Evolutionary conservation across 2,888 invertebrate species (phyloP).

Genomic region (Synergus umbraculus): DNA sequence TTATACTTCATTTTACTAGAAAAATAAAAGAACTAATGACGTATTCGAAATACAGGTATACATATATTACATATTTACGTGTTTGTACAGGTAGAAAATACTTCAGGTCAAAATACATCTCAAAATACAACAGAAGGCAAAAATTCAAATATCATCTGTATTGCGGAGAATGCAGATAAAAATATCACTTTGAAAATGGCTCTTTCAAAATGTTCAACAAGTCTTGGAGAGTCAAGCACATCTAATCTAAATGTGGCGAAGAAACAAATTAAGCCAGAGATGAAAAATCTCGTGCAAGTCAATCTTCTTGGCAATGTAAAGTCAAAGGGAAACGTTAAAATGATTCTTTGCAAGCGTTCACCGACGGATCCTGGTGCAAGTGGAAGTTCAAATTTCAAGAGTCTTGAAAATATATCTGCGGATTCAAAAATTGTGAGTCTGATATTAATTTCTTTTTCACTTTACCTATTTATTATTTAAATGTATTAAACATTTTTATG

Average conservation of each 20-base stretch:
- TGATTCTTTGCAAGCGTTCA: constrained; percentile 36
- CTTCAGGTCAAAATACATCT: not conserved
- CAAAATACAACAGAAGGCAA: not conserved
- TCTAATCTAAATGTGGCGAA: not conserved
- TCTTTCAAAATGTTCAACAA: constrained; percentile 18
- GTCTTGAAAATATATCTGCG: constrained; percentile 6
- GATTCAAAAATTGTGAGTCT: constrained; percentile 18
- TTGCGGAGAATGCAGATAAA: constrained; percentile 5
- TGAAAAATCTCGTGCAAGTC: constrained; percentile 14
- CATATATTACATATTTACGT: not conserved
- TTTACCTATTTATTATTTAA: not conserved
- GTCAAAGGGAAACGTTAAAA: constrained; percentile 34
- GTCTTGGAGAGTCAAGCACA: not conserved
- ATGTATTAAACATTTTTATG: not conserved
- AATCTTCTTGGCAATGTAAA: constrained; percentile 27
- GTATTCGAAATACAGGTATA: not conserved
- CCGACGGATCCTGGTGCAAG: not conserved
- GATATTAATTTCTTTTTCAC: not conserved
- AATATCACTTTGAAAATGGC: constrained; percentile 4
- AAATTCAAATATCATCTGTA: constrained; percentile 10
- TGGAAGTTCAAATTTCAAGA: constrained; percentile 24
- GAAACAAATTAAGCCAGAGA: constrained; percentile 1
- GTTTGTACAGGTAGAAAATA: not conserved
- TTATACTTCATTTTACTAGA: not conserved
- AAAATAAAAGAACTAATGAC: too few species aligned